These are phyloP conservation scores for Gallinago solitaria DNA, from an alignment of 2,797 vertebrate genomes.

Conservation along the genomic window DNA sequence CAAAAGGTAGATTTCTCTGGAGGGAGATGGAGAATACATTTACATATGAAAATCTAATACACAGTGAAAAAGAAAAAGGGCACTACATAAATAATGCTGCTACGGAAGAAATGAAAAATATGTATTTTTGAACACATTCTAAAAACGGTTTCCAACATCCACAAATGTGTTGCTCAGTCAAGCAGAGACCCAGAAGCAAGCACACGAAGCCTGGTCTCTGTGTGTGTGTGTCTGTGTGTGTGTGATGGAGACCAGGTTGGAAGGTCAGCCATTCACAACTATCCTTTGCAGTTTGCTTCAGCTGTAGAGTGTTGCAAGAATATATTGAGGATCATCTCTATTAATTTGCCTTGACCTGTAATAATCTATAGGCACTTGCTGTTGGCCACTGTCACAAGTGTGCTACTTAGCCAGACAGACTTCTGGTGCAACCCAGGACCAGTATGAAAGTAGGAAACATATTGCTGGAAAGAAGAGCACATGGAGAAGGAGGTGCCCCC, in stretches of 20 bases:
- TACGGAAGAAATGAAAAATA: conserved; percentile 15
- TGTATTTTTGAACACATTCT: not conserved
- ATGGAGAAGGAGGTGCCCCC: fast-evolving
- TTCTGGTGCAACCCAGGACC: not conserved
- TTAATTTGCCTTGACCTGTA: not conserved
- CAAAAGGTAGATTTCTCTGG: conserved; percentile 42
- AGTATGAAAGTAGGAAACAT: fast-evolving
- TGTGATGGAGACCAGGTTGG: not conserved
- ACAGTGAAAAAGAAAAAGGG: conserved; percentile 14
- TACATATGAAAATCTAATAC: conserved; percentile 40
- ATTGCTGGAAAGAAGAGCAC: not conserved
- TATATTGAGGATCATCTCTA: not conserved
- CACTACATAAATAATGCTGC: conserved; percentile 6
- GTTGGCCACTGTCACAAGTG: not conserved
- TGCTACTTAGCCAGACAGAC: not conserved
- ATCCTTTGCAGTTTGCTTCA: not conserved
- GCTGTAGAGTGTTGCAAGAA: not conserved
- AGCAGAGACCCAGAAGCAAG: not conserved
- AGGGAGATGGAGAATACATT: not conserved
- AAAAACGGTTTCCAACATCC: not conserved
- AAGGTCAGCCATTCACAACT: not conserved
- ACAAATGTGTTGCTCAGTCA: not conserved
- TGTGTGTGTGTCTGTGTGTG: too few species aligned
- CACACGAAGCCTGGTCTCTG: too few species aligned
- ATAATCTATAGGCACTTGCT: not conserved